phyloP scores from a whole-genome alignment of 1,140 invertebrate genomes.

The Neodiprion lecontei region DNA sequence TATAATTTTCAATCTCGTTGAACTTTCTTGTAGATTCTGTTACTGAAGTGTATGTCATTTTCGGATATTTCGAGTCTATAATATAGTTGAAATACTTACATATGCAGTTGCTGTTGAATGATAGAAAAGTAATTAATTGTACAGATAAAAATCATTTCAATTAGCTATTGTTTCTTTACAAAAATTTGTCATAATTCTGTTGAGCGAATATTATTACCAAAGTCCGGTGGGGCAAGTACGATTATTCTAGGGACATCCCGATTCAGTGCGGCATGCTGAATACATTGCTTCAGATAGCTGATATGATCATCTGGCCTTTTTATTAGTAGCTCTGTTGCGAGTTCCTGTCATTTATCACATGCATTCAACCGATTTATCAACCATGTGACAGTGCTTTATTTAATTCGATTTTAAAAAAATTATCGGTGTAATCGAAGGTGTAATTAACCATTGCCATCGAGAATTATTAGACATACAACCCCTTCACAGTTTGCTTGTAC shows the following conservation, averaged over 20 bases:
- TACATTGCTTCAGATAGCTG: conserved; percentile 59
- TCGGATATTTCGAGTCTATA: too few species aligned
- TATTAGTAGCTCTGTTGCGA: conserved; percentile 58
- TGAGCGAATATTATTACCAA: conserved; percentile 43
- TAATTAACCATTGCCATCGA: conserved; percentile 18
- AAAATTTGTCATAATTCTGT: not conserved
- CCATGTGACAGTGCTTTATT: not conserved
- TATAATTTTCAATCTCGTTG: too few species aligned
- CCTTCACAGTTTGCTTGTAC: conserved; percentile 4
- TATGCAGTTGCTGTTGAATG: too few species aligned
- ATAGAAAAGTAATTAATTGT: too few species aligned
- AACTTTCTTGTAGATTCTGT: too few species aligned
- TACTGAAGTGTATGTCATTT: too few species aligned
- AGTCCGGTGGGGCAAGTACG: conserved; percentile 51
- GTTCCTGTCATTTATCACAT: conserved; percentile 46
- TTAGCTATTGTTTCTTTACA: too few species aligned
- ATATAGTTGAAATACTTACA: too few species aligned
- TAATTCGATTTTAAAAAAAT: not conserved
- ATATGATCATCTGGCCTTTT: conserved; percentile 62
- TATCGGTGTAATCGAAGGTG: not conserved
- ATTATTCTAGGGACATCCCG: conserved; percentile 57
- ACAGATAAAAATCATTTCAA: too few species aligned
- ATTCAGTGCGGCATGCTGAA: conserved; percentile 51
- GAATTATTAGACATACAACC: conserved; percentile 13
- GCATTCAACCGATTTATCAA: not conserved